Conservation (phyloP, 1,140 invertebrate genomes). For the Trichogramma pretiosum region DNA sequence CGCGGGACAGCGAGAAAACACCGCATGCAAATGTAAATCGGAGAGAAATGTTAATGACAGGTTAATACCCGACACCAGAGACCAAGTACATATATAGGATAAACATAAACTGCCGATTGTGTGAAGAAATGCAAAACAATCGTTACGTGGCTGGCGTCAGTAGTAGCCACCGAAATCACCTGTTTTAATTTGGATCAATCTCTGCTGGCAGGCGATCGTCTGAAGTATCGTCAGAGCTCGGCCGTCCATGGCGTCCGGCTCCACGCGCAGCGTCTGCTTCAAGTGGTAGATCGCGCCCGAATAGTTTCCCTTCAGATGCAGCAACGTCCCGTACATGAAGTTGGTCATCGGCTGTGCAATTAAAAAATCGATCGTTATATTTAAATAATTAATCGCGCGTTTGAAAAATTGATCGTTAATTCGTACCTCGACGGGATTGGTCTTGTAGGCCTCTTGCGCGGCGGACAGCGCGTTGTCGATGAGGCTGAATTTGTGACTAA, state of each 20-base stretch:
- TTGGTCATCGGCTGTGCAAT: constrained; percentile 57
- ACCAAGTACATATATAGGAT: too few relatives aligned
- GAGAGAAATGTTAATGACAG: too few relatives aligned
- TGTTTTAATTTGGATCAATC: constrained; percentile 22
- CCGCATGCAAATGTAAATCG: too few relatives aligned
- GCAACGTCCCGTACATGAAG: constrained; percentile 58
- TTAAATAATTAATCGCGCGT: constrained; percentile 1
- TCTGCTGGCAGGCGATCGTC: constrained; percentile 51
- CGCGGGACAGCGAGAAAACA: too few relatives aligned
- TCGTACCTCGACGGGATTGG: constrained; percentile 56
- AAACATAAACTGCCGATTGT: too few relatives aligned
- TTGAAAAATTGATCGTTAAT: background rate
- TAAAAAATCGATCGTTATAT: background rate
- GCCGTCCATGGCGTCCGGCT: constrained; percentile 49
- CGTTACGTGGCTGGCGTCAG: constrained; percentile 12
- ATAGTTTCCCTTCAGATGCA: constrained; percentile 57
- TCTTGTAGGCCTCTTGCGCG: constrained; percentile 49
- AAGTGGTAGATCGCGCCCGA: constrained; percentile 60
- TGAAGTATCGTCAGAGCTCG: constrained; percentile 47
- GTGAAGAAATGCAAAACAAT: too few relatives aligned
- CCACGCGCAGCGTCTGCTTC: constrained; percentile 53
- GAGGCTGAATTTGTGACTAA: constrained; percentile 55
- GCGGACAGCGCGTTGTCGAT: constrained; percentile 52
- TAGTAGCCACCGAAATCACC: constrained; percentile 8
- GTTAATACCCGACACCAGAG: too few relatives aligned